Base-by-base conservation (phyloP, 2,888 invertebrate genomes). In the Acrobasis consociella region DNA sequence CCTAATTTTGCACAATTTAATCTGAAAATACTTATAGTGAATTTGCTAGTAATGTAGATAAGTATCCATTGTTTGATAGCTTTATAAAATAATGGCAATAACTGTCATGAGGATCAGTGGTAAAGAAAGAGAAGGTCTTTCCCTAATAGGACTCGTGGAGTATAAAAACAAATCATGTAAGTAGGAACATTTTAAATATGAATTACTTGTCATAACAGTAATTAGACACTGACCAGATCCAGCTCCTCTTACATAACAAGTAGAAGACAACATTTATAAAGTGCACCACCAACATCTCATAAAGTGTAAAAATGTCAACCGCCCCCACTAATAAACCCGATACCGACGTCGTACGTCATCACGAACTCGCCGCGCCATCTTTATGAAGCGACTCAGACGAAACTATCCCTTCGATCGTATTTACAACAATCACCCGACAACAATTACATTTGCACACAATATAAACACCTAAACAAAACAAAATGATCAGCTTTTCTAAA, bases 371-470 rank as follows among this genome's bases (percentile, higher is more conserved):
- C 69, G 68, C 67, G 69, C 69, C 68, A 72, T 72, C 72, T 78
- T 76, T 76, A 77, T 74, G 72, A 73, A 67, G 68, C 65, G 69
- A 51, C 67, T 65, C 69, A 74, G 69, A 70, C 72, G 67, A 72
- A 75, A 74, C 81, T 78, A 81, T 80, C 74, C 75, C 72, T 31
- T 56, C 68, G 69, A 70, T 78, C 78, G 80, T 81, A 81, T 81
- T 82, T 81, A 82, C 84, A 80, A 80, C 86, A 88, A 85, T 87
- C 86, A 84, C 83, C 83, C 76, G 82, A 77, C 83, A 81, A 88
- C 90, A 85, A 89, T 89, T 86, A 89, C 86, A 91, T 90, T 90
- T 82, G 87, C 90, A 91, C 89, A 91, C 91, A 91, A 91, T 91
- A 81, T 80, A 76, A 77, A 76, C 71, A 76, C 78, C 80, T 78